Base-by-base conservation (phyloP, 2,113 vertebrate genomes). In the Mellivora capensis region DNA sequence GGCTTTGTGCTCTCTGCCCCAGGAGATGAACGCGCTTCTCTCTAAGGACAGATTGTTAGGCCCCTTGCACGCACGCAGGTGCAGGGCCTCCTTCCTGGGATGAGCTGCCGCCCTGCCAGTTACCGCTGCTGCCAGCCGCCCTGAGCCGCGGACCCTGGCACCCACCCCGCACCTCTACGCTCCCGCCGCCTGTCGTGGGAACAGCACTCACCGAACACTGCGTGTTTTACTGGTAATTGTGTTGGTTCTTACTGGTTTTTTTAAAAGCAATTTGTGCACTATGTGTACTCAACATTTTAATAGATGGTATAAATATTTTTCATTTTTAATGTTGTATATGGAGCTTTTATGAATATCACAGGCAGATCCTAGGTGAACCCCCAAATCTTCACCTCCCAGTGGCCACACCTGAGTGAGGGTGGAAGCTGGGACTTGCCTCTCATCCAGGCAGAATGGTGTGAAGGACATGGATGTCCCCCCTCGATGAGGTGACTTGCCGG, bases 141-240 rank as follows among this genome's bases (percentile, higher is more conserved):
- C 29, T n/a, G 42, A 23, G 20, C 39, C 0, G 20, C 15, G 20
- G 49, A 7, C 15, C 14, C 49, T 15, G 15, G 25, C 39, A 1
- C 7, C 21, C 2, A 2, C 47, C 29, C 47, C 52, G 39, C 15
- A 0, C 34, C 23, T 2, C 49, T 52, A 2, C 0, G 15, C n/a
- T 7, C 37, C 44, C 10, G 3, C n/a, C 23, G 11, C n/a, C 10
- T 37, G 34, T 13, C 34, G 1, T 52, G 23, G 18, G 34, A 27
- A 29, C 2, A 11, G 34, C 44, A 12, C n/a, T 14, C n/a, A 4
- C 6, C 3, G 27, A 5, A 2, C 64, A 6, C 29, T 9, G 42
- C 0, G 0, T 52, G 34, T 29, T 14, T 87, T 42, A 39, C 12
- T 4, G 49, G 9, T 29, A 1, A 57, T 54, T 39, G 34, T 37